Conservation (phyloP, 2,888 invertebrate species). For the Tenthredo distinguenda region DNA sequence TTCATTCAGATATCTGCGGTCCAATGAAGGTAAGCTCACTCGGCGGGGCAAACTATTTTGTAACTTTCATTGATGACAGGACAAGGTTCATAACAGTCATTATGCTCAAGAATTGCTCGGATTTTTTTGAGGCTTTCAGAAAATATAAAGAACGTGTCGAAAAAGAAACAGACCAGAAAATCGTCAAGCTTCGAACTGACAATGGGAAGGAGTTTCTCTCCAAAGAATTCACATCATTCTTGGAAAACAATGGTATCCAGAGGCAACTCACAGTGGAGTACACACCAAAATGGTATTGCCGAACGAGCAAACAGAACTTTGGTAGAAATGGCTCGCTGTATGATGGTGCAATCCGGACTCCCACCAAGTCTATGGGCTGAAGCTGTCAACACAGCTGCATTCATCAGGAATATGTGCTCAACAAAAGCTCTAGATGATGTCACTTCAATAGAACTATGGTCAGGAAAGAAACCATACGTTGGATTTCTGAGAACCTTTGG, state of each 20-base stretch:
- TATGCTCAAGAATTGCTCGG: no score
- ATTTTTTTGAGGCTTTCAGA: slow-evolving; percentile 50
- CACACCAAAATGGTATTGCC: slow-evolving; percentile 66
- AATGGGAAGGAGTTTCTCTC: slow-evolving; percentile 54
- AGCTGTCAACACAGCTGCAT: neutral
- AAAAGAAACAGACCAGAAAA: slow-evolving; percentile 52
- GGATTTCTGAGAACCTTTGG: neutral
- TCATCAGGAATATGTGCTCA: slow-evolving; percentile 12
- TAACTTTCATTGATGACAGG: no score
- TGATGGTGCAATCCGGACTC: slow-evolving; percentile 62
- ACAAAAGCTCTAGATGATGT: neutral
- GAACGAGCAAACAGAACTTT: slow-evolving; percentile 67
- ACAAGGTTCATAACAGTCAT: no score
- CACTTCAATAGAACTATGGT: slow-evolving; percentile 13
- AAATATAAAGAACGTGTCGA: slow-evolving; percentile 52
- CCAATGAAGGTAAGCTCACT: no score
- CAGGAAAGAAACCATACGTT: slow-evolving; percentile 9
- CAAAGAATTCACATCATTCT: slow-evolving; percentile 54
- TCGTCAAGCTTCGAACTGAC: slow-evolving; percentile 56
- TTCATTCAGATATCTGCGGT: no score
- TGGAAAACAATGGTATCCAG: slow-evolving; percentile 60
- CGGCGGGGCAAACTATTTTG: no score
- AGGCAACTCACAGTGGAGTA: slow-evolving; percentile 64
- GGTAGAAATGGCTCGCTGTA: slow-evolving; percentile 64
- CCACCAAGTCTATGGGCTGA: slow-evolving; percentile 62